Evolutionary conservation across 1,140 invertebrate genomes (phyloP).

Genomic region (Drosophila nannoptera): DNA sequence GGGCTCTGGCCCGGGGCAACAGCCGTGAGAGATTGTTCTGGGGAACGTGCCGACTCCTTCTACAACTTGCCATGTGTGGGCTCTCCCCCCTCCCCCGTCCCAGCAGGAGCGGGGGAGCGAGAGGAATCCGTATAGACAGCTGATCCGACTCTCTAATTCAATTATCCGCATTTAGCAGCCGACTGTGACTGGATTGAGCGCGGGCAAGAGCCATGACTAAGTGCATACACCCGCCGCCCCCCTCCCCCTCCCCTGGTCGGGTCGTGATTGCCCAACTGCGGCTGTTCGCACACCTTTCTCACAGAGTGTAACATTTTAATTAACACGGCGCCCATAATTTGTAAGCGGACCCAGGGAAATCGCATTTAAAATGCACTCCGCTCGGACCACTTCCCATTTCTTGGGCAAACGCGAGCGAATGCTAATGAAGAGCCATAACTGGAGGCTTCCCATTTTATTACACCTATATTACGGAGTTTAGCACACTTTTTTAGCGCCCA

Average conservation of each 20-base stretch:
- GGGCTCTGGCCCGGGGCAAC: too few species aligned
- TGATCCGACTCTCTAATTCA: conserved; percentile 66
- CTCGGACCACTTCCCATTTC: neutral
- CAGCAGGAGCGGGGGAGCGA: too few species aligned
- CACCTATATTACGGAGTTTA: conserved; percentile 35
- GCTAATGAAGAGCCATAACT: conserved; percentile 71
- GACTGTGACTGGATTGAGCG: conserved; percentile 71
- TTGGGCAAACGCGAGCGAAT: conserved; percentile 26
- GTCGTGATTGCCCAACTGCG: conserved; percentile 23
- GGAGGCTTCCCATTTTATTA: neutral
- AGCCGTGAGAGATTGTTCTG: too few species aligned
- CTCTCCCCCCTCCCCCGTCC: conserved; percentile 3
- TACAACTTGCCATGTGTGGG: conserved; percentile 39
- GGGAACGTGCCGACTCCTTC: too few species aligned
- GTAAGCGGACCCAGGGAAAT: conserved; percentile 47
- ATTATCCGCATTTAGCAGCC: conserved; percentile 70
- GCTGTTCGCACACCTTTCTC: conserved; percentile 49
- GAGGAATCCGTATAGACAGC: conserved; percentile 42
- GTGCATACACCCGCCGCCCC: conserved; percentile 36
- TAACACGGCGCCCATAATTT: conserved; percentile 68
- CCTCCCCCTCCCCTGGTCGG: conserved; percentile 38
- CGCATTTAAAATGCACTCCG: conserved; percentile 24
- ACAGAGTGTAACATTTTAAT: conserved; percentile 76
- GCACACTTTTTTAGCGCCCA: conserved; percentile 19
- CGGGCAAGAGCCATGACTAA: conserved; percentile 72